phyloP scores from a whole-genome alignment of 23 tunicate species.

The Halocynthia roretzi region DNA sequence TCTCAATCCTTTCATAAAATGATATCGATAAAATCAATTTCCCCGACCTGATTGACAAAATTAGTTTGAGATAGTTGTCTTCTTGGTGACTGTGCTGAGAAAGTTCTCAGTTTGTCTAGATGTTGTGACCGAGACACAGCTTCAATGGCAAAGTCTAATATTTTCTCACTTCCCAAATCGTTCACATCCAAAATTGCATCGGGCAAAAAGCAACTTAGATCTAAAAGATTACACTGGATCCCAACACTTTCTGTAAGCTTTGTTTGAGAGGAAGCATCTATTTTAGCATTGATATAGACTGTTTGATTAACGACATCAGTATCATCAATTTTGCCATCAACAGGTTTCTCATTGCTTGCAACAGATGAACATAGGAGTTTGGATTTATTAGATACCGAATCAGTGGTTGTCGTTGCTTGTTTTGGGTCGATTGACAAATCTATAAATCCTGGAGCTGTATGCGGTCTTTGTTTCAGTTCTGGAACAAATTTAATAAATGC shows the following conservation, averaged over 20 bases:
- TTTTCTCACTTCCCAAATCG: neutral
- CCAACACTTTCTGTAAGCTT: neutral
- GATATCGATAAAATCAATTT: neutral
- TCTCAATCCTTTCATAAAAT: no score
- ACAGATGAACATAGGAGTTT: no score
- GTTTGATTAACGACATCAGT: neutral
- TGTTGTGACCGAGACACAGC: neutral
- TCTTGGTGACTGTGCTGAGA: conserved; percentile 13
- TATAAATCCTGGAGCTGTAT: neutral
- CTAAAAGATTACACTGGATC: neutral
- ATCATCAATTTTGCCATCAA: neutral
- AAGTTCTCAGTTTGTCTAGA: conserved; percentile 3
- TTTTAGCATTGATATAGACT: no score
- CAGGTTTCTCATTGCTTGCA: neutral
- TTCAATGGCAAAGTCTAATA: conserved; percentile 2
- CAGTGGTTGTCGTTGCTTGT: neutral
- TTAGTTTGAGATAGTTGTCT: neutral
- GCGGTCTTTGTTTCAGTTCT: neutral
- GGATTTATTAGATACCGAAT: no score
- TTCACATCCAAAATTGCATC: neutral
- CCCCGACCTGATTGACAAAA: neutral
- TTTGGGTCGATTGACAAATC: neutral
- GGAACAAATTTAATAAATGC: neutral
- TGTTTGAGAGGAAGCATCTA: no score
- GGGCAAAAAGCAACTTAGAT: neutral